Conservation (phyloP, 2,888 invertebrate species). For the Keiferia lycopersicella region DNA sequence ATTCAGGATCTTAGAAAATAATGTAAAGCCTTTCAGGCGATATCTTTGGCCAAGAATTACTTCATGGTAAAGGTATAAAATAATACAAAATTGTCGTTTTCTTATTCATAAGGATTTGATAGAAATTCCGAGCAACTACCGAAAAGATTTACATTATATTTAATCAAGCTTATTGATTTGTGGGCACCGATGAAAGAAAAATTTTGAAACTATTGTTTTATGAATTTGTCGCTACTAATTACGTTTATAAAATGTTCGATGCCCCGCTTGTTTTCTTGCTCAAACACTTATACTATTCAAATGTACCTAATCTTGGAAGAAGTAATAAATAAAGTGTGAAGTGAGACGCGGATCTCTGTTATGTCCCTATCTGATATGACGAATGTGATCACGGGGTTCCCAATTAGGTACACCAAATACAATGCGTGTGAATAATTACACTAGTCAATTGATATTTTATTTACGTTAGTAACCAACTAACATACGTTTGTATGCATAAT, state of each 20-base stretch:
- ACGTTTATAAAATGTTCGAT: no score
- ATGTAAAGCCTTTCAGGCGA: not conserved
- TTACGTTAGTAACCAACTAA: not conserved
- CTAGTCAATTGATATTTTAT: slow-evolving; percentile 15
- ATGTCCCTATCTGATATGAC: not conserved
- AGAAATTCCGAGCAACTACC: not conserved
- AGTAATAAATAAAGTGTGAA: not conserved
- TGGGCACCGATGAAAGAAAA: not conserved
- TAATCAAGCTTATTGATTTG: not conserved
- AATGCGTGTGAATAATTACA: not conserved
- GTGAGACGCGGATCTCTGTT: no score
- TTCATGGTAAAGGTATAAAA: no score
- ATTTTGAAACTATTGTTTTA: not conserved
- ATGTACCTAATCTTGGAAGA: no score
- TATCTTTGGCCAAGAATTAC: not conserved
- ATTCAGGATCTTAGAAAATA: not conserved
- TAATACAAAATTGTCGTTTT: no score
- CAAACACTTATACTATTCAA: no score
- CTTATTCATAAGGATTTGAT: no score
- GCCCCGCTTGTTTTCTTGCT: no score
- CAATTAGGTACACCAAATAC: not conserved
- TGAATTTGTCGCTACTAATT: no score
- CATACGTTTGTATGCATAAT: not conserved
- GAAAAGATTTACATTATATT: not conserved
- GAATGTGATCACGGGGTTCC: not conserved